A percentile compares a stretch with the other conserved stretches of the same genome.
These are phyloP conservation scores for Halesus radiatus DNA, from an alignment of 1,140 invertebrate genomes.

Conservation along the genomic window DNA sequence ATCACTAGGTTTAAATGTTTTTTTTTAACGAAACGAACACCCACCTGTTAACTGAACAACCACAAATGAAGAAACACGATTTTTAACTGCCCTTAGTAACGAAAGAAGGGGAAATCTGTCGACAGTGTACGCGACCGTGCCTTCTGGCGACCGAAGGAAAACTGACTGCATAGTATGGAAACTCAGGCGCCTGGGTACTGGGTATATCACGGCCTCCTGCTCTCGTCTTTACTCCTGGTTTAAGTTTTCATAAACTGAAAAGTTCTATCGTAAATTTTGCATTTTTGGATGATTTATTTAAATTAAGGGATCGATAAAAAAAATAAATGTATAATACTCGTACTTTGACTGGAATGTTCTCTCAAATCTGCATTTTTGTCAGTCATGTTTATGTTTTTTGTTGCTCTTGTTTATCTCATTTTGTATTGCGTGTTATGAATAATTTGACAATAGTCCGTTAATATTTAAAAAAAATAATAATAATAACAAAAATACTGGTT, in stretches of 20 bases:
- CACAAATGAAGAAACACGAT: neutral
- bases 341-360: no score
- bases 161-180: neutral
- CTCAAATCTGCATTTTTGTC: no score
- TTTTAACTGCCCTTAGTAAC: neutral
- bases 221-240: neutral
- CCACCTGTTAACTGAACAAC: constrained; percentile 2
- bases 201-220: neutral
- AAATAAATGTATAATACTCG: no score
- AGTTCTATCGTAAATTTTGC: no score
- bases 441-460: no score
- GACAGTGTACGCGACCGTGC: neutral
- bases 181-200: neutral
- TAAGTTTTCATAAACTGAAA: neutral
- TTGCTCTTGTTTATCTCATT: no score
- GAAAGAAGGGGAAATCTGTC: neutral
- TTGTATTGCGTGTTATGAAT: no score
- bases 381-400: no score
- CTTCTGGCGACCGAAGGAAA: constrained; percentile 2
- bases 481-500: no score
- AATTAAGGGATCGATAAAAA: no score
- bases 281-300: no score
- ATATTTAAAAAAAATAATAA: no score
- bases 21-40: constrained; percentile 3
- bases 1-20: neutral